Base-by-base conservation (phyloP, 37 sponge, comb jelly and placozoan species). In the Corticium candelabrum region DNA sequence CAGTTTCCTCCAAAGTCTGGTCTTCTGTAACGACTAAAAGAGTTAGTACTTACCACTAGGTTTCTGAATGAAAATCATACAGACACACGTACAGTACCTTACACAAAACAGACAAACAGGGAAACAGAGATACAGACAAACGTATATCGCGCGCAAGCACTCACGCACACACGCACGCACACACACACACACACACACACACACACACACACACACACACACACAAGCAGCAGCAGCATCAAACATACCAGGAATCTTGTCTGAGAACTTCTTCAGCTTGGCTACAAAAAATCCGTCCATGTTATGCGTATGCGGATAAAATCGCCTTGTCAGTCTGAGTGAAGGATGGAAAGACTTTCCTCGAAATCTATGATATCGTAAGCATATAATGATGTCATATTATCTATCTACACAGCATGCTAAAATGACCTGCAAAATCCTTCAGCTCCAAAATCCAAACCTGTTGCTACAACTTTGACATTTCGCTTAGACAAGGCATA, bases 281-380 rank as follows among this genome's bases (percentile, higher is more conserved):
- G 99, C 99, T 34, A 93, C 91, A 77, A 90, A 98, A 82, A 98
- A 98, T 2, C 99, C 99, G 40, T 98, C 99, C 93, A 94, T 92
- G 68, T 98, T 98, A 69, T 98, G 95, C 37, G 90, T 88, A 74
- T 98, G 99, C 37, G 99, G 95, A 74, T 98, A 98, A 79, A 86
- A 86, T 50, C 99, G 84, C 39, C 82, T 81, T 2, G 90, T 87
- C 40, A 83, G 82, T 1, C 77, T 79, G 41, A 98, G 73, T 7
- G 96, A 92, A 0, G 90, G 93, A 43, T 98, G 96, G 62, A 98
- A 98, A 72, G 90, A 62, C 39, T 84, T 87, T 78, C 93, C 93
- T 7, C 93, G 74, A 74, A 80, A 95, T 37, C 84, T 86, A 76
- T n/a, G 21, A 21, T 50, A 50, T 21, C 15, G 11, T 50, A 11